A percentile compares a stretch with the other conserved stretches of the same genome.
Evolutionary conservation across 2,888 invertebrate species (phyloP).

Genomic region (Parascotia fuliginaria): DNA sequence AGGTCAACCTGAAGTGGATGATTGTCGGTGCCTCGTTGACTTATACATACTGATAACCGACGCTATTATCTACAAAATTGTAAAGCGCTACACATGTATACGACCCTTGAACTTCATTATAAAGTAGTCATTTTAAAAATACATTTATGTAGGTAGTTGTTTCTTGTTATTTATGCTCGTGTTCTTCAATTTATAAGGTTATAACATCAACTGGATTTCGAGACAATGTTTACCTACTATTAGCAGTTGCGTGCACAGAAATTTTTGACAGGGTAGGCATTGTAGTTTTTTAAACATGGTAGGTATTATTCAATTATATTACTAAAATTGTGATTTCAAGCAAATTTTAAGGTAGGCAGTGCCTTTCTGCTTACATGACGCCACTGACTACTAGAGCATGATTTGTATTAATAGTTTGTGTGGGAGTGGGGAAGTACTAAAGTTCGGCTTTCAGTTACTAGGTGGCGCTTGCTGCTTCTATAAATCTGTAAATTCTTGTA

Average conservation of each 20-base stretch:
- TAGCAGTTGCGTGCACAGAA: no score
- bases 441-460: slow-evolving; percentile 4
- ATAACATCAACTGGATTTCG: not conserved
- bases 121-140: not conserved
- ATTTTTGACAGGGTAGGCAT: no score
- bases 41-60: not conserved
- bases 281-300: no score
- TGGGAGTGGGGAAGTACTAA: not conserved
- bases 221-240: no score
- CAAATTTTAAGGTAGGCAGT: no score
- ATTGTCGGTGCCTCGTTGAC: not conserved
- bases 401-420: not conserved
- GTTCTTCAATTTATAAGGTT: no score
- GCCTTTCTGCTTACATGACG: no score
- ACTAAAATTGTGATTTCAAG: no score
- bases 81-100: slow-evolving; percentile 7
- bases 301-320: no score
- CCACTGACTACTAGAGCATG: no score
- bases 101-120: not conserved
- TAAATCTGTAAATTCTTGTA: not conserved
- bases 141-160: no score
- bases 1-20: slow-evolving; percentile 1
- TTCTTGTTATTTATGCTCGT: no score
- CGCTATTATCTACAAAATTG: slow-evolving; percentile 31
- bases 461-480: slow-evolving; percentile 2